Base-by-base conservation (phyloP, 1,140 invertebrate genomes). In the Saxidomus purpurata region DNA sequence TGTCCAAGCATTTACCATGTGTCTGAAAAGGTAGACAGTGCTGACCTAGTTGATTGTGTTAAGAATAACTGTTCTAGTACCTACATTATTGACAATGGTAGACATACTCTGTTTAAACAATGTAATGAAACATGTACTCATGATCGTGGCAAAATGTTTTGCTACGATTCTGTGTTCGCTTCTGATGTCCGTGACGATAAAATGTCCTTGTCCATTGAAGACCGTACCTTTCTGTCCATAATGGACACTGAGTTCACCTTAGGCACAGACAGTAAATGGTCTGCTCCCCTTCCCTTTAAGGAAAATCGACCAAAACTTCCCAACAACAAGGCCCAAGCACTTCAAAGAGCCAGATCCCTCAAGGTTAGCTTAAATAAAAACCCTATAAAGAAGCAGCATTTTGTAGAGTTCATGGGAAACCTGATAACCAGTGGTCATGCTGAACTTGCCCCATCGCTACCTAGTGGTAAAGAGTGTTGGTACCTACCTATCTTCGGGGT, bases 401-500 rank as follows among this genome's bases (percentile, higher is more conserved):
- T 87, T 36, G 0, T 86, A n/a, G 82, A 82, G 1, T 90, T 87
- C 36, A 90, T 90, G 88, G 13, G 55, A 17, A 85, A 89, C 8
- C 9, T 89, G 15, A 38, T 91, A n/a, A 55, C 63, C 22, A 89
- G 61, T 43, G 52, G 76, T 8, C 80, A 83, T 85, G 89, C 85
- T 34, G 87, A 90, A 67, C 43, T 61, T 67, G 86, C 86, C 3
- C 90, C 83, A 36, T 0, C 17, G 28, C 43, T 89, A 52, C 19
- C 40, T 22, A 25, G 61, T 1, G n/a, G 22, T n/a, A 43, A 19
- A 43, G 91, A 92, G 47, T 91, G 80, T 59, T 90, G 90, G 90
- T 91, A 88, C 77, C 38, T 92, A 28, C 91, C 83, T 3, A 71
- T 92, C 0, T 92, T 92, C 87, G 92, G 80, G 6, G 90, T 93